Conservation (phyloP, 1,140 invertebrate species). For the Acromyrmex heyeri region DNA sequence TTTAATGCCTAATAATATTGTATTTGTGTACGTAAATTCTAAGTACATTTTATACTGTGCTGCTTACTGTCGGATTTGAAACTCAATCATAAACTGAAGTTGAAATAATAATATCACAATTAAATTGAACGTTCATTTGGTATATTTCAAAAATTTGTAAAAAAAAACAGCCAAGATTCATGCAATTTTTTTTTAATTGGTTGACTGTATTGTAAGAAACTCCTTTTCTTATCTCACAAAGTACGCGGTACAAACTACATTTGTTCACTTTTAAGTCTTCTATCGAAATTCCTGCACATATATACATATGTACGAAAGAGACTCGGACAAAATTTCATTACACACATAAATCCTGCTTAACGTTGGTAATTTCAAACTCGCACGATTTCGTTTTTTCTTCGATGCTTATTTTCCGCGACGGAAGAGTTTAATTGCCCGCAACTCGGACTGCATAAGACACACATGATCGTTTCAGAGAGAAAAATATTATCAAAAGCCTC, state of each 20-base stretch:
- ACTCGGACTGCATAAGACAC: not conserved
- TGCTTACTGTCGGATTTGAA: no score
- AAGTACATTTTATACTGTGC: no score
- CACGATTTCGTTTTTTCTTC: not conserved
- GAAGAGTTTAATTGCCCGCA: constrained; percentile 33
- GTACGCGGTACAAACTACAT: not conserved
- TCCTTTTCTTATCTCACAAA: no score
- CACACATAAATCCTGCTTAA: constrained; percentile 10
- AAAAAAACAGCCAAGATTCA: no score
- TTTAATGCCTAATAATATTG: no score
- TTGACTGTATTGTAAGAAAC: no score
- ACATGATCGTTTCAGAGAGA: constrained; percentile 24
- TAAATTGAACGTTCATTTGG: no score
- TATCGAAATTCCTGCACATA: not conserved
- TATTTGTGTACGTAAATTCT: no score
- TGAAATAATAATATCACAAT: no score
- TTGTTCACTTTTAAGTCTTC: constrained; percentile 7
- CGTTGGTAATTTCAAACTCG: constrained; percentile 16
- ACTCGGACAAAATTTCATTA: constrained; percentile 7
- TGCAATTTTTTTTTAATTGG: no score
- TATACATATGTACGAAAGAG: not conserved
- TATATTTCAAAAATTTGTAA: no score
- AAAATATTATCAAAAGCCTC: constrained; percentile 29
- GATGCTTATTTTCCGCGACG: constrained; percentile 34
- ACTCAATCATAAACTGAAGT: no score